Evolutionary conservation across 2,888 invertebrate species (phyloP), one percentile per base, ranked within the genome.

Genomic region (Sabatieria punctata): DNA sequence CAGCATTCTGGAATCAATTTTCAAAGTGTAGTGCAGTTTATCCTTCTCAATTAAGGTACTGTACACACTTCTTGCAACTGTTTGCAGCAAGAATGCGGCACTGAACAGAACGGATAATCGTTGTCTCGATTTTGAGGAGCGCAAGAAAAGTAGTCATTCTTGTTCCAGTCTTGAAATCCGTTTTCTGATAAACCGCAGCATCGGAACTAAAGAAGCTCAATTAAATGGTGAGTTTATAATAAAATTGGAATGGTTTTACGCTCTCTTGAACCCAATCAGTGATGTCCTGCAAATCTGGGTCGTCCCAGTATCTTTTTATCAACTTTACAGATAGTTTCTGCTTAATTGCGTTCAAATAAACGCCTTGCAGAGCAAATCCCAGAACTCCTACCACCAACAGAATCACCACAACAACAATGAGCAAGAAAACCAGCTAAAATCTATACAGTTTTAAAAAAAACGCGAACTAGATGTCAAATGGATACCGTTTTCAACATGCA

Each of bases 181-280:
- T n/a, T n/a, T n/a, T n/a, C n/a, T n/a, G n/a, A n/a, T n/a, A n/a
- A n/a, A n/a, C n/a, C n/a, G n/a, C n/a, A n/a, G n/a, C n/a, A n/a
- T n/a, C n/a, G n/a, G n/a, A n/a, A n/a, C n/a, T n/a, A n/a, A n/a
- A n/a, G n/a, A n/a, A n/a, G n/a, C n/a, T n/a, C n/a, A n/a, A n/a
- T n/a, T n/a, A n/a, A n/a, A n/a, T n/a, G n/a, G n/a, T n/a, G n/a
- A n/a, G n/a, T n/a, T n/a, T n/a, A n/a, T n/a, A n/a, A n/a, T n/a
- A n/a, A n/a, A n/a, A n/a, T n/a, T n/a, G n/a, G n/a, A 30, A 15
- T 30, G 8, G 8, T 30, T 30, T 41, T 26, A 49, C 49, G 37
- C 38, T 41, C 25, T 49, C 45, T 25, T 49, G 49, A 2, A 46
- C 26, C 19, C 39, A 49, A 49, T 49, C 42, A 11, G 41, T 45